phyloP scores from a whole-genome alignment of 2,888 invertebrate species.

The Plebejus anna region DNA sequence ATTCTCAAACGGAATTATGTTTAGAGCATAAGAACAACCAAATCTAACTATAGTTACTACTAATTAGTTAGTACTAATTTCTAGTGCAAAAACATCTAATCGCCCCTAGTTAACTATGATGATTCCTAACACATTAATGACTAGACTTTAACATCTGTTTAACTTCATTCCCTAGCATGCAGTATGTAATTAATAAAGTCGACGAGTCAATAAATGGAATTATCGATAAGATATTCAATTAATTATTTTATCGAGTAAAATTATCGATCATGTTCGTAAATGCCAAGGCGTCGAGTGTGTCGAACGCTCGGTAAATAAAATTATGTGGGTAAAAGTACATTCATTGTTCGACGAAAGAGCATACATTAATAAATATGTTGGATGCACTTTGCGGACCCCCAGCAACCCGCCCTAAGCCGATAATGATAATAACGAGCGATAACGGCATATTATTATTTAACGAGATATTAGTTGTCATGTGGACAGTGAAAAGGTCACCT shows the following conservation, averaged over 20 bases:
- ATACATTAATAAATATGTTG: conserved; percentile 3
- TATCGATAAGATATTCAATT: conserved; percentile 2
- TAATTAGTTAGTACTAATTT: background rate
- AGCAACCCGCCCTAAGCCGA: conserved; percentile 29
- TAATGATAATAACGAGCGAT: conserved; percentile 28
- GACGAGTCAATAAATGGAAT: conserved; percentile 1
- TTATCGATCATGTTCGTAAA: conserved; percentile 15
- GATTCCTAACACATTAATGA: background rate
- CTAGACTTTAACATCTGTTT: conserved; percentile 8
- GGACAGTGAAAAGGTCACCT: background rate
- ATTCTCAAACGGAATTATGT: too few species aligned
- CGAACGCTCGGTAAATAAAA: background rate
- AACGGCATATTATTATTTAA: background rate
- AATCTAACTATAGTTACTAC: too few species aligned
- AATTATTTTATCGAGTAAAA: conserved; percentile 2
- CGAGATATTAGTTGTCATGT: background rate
- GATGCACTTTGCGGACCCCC: conserved; percentile 32
- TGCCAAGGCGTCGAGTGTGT: conserved; percentile 8
- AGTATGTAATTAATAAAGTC: conserved; percentile 7
- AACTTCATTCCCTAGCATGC: background rate
- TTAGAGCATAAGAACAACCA: too few species aligned
- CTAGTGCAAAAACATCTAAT: background rate
- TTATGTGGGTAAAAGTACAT: conserved; percentile 5
- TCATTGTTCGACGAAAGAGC: conserved; percentile 25
- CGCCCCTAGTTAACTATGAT: background rate